Evolutionary conservation across 2,797 vertebrate genomes (phyloP), one percentile per base, ranked within the genome.

Genomic region (Falco concolor): DNA sequence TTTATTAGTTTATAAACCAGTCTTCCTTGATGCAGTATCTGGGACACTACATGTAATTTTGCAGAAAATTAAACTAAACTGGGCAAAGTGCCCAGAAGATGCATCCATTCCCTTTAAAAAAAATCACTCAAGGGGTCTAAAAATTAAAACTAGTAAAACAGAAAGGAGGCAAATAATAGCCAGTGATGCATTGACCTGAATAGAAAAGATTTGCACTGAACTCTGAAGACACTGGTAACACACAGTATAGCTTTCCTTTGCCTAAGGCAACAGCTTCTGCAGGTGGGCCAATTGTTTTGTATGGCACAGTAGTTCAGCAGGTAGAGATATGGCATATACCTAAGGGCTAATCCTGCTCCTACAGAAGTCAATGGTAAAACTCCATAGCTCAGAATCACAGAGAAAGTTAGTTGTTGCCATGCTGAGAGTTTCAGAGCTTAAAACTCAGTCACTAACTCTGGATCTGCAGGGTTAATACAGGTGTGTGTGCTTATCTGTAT

Each of bases 1-100:
- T 92, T 85, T 91, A 52, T 86, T 82, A 54, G 53, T 74, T 88
- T 77, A 77, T 72, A 84, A 85, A 30, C 42, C 64, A 76, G 25
- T 90, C 52, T 88, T 91, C 89, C 49, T 89, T 84, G 53, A 75
- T 87, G 75, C 56, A 30, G 45, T 89, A 92, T 84, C 92, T 96
- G 72, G 53, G 68, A 93, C 72, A 72, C 61, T 28, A 50, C 64
- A 84, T 86, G 72, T 85, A 93, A 75, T 92, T 90, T 78, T 87
- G 61, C 50, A 87, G 84, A 87, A 93, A 89, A 92, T 87, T 84
- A 94, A 89, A 84, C 87, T 78, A 65, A 79, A 82, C 56, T 50
- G 60, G 79, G 63, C 77, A 25, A 7, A 42, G 42, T 89, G 84
- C 90, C 81, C 57, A 77, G 75, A 74, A 95, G 67, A 93, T 36